phyloP scores from a whole-genome alignment of 2,797 vertebrate genomes.

The Syncerus caffer region DNA sequence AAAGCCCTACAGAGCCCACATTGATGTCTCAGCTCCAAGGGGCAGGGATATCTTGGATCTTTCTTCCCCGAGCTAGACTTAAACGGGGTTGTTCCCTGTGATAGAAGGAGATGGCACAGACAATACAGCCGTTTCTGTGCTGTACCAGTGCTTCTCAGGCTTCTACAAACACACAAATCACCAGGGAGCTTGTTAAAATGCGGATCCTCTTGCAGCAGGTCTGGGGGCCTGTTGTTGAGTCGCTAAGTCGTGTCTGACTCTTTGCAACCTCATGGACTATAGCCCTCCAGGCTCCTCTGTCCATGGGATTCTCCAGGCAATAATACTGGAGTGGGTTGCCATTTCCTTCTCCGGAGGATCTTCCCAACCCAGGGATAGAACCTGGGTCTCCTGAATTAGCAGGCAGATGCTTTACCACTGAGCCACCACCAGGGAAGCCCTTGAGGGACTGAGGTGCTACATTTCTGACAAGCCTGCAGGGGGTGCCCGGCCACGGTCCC shows the following conservation, averaged over 20 bases:
- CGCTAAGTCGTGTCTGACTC: fast-evolving
- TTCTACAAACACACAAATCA: background rate
- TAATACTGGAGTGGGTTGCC: background rate
- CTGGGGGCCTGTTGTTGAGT: background rate
- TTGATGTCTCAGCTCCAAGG: background rate
- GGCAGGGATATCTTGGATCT: background rate
- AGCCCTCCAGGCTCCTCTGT: background rate
- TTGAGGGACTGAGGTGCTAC: background rate
- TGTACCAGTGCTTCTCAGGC: background rate
- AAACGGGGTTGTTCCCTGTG: background rate
- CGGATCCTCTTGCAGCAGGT: background rate
- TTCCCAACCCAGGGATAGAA: background rate
- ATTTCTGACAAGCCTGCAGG: background rate
- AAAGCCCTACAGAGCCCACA: background rate
- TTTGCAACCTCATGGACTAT: background rate
- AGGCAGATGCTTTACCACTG: background rate
- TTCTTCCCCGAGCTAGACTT: background rate
- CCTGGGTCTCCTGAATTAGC: background rate
- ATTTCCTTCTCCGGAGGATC: background rate
- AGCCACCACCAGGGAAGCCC: background rate
- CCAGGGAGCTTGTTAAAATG: background rate
- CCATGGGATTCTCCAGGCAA: background rate
- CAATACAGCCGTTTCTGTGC: background rate
- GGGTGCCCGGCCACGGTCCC: background rate
- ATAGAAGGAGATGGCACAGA: background rate